Evolutionary conservation across 2,888 invertebrate genomes (phyloP), one percentile per base, ranked within the genome.

Genomic region (Amorpha juglandis): DNA sequence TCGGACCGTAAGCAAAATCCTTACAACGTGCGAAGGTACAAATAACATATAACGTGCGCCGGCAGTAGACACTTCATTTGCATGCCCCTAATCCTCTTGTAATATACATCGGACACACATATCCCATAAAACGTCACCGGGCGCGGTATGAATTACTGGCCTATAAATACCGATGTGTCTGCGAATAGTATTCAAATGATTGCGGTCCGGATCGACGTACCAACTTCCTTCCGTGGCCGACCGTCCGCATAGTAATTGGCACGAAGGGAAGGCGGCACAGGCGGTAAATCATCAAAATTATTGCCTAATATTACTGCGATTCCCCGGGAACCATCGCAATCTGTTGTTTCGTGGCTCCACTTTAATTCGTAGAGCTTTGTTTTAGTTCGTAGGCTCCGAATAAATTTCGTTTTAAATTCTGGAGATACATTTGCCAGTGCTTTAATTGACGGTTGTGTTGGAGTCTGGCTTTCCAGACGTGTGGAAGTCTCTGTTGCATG

Each of bases 201-300:
- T 88, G 90, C 85, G 89, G 90, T 84, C 62, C 79, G 89, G 90
- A 90, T 91, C 90, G 90, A 90, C 88, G 89, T 86, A 79, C 84
- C 84, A 77, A 87, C 84, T 91, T 92, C 92, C 92, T 92, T 91
- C 91, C 91, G 87, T 79, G 77, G 82, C 80, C 87, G 82, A 82
- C 87, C 84, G 84, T 74, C 88, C 90, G 90, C 88, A 90, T 86
- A 89, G 91, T 91, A 93, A 93, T 92, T 89, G 90, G 88, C 82
- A 80, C 79, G 71, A 78, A 74, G 82, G 84, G 86, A 86, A 88
- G 87, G 87, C 85, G 83, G 81, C 72, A 78, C 79, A 74, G 78
- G 78, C 82, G 79, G 83, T 93, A 92, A 92, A 93, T 92, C 92
- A 92, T 88, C 88, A 81, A 90, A 92, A 92, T 92, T 91, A 91